A percentile compares a stretch with the other conserved stretches of the same genome.
Evolutionary conservation across 2,888 invertebrate species (phyloP).

Genomic region (Rhopalosiphum nymphaeae): DNA sequence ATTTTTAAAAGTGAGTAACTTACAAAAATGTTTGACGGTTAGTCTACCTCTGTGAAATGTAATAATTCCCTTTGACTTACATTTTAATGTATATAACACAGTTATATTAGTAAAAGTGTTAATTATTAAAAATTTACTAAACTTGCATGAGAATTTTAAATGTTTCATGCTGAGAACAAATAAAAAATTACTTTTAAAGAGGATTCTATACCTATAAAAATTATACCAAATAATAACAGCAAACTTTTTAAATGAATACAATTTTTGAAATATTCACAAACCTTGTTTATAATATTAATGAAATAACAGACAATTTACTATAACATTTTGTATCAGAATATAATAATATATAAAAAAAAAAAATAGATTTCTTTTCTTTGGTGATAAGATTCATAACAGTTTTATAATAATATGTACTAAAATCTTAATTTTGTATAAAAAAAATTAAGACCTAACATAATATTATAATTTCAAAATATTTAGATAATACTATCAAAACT

Average conservation of each 20-base stretch:
- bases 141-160: constrained; percentile 30
- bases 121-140: constrained; percentile 4
- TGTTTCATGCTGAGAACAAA: constrained; percentile 18
- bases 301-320: constrained; percentile 35
- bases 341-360: constrained; percentile 31
- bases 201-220: constrained; percentile 25
- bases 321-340: constrained; percentile 35
- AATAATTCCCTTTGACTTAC: not conserved
- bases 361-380: constrained; percentile 37
- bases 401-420: constrained; percentile 16
- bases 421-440: constrained; percentile 40
- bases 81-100: no score
- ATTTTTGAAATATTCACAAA: constrained; percentile 42
- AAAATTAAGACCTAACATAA: constrained; percentile 37
- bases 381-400: constrained; percentile 31
- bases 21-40: no score
- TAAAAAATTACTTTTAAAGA: constrained; percentile 25
- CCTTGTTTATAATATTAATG: constrained; percentile 35
- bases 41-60: constrained; percentile 16
- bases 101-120: constrained; percentile 23
- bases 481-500: constrained; percentile 29
- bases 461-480: constrained; percentile 35
- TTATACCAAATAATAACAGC: constrained; percentile 37
- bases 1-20: no score
- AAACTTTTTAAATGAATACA: constrained; percentile 28